Percentiles rank a stretch among this genome's conserved stretches.
Conservation (phyloP, 1,140 invertebrate species). For the Hesperophylax magnus region DNA sequence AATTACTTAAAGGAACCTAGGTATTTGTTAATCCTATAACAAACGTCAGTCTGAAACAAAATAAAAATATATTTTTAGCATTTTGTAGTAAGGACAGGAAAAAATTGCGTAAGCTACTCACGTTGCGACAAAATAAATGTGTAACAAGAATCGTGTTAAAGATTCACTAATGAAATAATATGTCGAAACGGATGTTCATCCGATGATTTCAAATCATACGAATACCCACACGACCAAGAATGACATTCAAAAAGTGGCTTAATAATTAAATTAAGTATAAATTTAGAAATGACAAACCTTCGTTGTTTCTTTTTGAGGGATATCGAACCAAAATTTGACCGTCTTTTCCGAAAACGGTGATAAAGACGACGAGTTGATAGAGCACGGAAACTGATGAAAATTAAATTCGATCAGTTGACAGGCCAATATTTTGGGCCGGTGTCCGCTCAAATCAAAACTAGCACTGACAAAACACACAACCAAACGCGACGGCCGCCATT, state of each 20-base stretch:
- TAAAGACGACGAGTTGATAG: constrained; percentile 53
- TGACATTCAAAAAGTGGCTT: constrained; percentile 28
- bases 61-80: constrained; percentile 5
- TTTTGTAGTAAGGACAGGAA: background rate
- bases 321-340: constrained; percentile 72
- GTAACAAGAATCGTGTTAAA: background rate
- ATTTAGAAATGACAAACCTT: constrained; percentile 65
- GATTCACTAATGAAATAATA: background rate
- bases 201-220: constrained; percentile 13
- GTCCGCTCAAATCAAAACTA: constrained; percentile 70
- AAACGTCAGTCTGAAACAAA: constrained; percentile 43
- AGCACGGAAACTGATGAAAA: constrained; percentile 67
- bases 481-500: constrained; percentile 68
- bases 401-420: constrained; percentile 65
- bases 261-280: constrained; percentile 26
- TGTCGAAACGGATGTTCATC: constrained; percentile 12
- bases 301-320: constrained; percentile 70
- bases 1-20: constrained; percentile 39
- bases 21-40: constrained; percentile 36
- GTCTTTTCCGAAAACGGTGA: constrained; percentile 63
- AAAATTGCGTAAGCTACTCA: constrained; percentile 34
- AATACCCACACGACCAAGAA: background rate
- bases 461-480: constrained; percentile 63
- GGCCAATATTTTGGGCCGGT: constrained; percentile 72
- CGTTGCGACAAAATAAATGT: constrained; percentile 30